Evolutionary conservation across 2,797 vertebrate genomes (phyloP).

Genomic region (Sebastes wilsoni): DNA sequence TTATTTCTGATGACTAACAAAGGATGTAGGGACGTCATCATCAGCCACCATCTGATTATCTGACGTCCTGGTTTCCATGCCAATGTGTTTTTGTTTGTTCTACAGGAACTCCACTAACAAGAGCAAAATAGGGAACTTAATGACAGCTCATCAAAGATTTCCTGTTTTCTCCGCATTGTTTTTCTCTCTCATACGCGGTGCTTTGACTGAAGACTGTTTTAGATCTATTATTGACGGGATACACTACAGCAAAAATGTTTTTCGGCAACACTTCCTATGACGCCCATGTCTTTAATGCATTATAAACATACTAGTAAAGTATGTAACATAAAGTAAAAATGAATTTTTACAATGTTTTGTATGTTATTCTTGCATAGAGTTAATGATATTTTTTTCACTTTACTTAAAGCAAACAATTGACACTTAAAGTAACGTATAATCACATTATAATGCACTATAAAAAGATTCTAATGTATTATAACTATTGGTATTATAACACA

Average conservation of each 20-base stretch:
- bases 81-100: conserved; percentile 3
- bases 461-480: too few species aligned
- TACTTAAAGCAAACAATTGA: background rate
- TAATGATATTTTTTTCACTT: background rate
- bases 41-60: background rate
- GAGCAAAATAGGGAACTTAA: background rate
- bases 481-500: background rate
- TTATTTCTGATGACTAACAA: conserved; percentile 3
- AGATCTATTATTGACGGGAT: background rate
- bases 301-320: background rate
- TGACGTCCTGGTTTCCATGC: conserved; percentile 1
- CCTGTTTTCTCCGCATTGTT: conserved; percentile 3
- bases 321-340: background rate
- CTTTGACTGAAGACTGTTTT: background rate
- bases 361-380: background rate
- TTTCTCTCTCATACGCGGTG: background rate
- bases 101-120: background rate
- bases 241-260: background rate
- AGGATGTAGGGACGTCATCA: background rate
- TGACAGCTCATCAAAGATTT: background rate
- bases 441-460: background rate
- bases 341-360: background rate
- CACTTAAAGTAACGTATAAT: background rate
- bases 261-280: background rate
- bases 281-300: background rate